These are phyloP conservation scores for Drosophila anomelani DNA, from an alignment of 2,888 invertebrate species.

Conservation along the genomic window DNA sequence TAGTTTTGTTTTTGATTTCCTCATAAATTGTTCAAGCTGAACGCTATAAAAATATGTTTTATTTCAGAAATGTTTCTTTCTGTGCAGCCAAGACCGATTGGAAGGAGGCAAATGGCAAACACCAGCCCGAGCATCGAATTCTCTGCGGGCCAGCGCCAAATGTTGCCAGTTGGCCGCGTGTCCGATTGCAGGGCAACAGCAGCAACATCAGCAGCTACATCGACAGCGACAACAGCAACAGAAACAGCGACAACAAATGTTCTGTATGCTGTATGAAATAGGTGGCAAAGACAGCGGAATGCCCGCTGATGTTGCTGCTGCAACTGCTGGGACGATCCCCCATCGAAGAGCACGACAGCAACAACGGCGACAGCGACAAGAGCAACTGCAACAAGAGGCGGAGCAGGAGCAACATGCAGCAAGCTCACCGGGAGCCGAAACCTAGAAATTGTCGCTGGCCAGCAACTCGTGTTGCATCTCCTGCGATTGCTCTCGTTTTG, in stretches of 20 bases:
- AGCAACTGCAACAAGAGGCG: constrained; percentile 6
- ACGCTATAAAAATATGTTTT: too few species aligned
- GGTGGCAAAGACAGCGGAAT: constrained; percentile 76
- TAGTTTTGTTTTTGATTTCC: too few species aligned
- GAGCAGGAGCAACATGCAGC: not conserved
- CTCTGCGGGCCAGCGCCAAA: constrained; percentile 42
- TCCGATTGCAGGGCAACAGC: constrained; percentile 60
- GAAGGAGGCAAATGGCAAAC: constrained; percentile 18
- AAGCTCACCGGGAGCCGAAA: constrained; percentile 40
- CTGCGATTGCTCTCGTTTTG: constrained; percentile 21
- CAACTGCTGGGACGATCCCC: constrained; percentile 14
- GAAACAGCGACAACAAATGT: constrained; percentile 60
- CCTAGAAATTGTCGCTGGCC: constrained; percentile 25
- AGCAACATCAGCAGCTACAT: constrained; percentile 43
- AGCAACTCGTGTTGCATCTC: constrained; percentile 19
- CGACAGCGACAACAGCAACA: constrained; percentile 41
- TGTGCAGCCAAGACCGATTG: not conserved
- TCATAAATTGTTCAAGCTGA: too few species aligned
- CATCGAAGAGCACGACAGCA: constrained; percentile 35
- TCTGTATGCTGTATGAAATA: constrained; percentile 64
- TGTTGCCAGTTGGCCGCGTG: constrained; percentile 50
- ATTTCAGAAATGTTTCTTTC: not conserved
- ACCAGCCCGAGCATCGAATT: constrained; percentile 47
- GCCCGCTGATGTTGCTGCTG: constrained; percentile 45
- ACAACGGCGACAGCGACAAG: constrained; percentile 33